These are phyloP conservation scores for Invenusta paracnida DNA, from an alignment of 2,888 invertebrate genomes.

Conservation along the genomic window DNA sequence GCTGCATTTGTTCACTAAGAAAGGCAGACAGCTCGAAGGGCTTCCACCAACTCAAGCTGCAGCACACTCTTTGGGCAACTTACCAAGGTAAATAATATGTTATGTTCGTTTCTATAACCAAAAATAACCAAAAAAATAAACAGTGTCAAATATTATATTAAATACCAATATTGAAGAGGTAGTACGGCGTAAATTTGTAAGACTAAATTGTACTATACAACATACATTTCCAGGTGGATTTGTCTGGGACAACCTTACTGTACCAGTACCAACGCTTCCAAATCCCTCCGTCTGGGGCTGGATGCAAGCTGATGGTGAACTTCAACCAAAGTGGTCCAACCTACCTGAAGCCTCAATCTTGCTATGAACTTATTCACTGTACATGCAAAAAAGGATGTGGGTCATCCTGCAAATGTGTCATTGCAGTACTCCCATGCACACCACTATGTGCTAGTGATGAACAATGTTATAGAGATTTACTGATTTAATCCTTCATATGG, in stretches of 20 bases:
- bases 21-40: background rate
- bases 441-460: background rate
- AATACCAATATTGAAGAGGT: too few species aligned
- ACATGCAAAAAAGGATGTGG: background rate
- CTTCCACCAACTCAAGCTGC: background rate
- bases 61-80: background rate
- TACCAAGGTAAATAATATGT: background rate
- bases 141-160: background rate
- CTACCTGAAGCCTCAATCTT: background rate
- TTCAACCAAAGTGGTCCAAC: background rate
- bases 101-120: background rate
- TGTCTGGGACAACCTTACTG: background rate
- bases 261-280: background rate
- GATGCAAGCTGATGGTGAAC: background rate
- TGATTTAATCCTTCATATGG: background rate
- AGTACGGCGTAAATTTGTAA: background rate
- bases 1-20: background rate
- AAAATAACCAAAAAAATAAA: background rate
- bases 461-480: background rate
- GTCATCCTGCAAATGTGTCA: background rate
- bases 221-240: background rate
- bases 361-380: background rate
- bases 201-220: background rate
- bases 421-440: background rate
- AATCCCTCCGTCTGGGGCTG: background rate